Percentiles rank a stretch among this genome's conserved stretches.
Conservation (phyloP, 2,797 vertebrate genomes). For the Sarcoramphus papa region DNA sequence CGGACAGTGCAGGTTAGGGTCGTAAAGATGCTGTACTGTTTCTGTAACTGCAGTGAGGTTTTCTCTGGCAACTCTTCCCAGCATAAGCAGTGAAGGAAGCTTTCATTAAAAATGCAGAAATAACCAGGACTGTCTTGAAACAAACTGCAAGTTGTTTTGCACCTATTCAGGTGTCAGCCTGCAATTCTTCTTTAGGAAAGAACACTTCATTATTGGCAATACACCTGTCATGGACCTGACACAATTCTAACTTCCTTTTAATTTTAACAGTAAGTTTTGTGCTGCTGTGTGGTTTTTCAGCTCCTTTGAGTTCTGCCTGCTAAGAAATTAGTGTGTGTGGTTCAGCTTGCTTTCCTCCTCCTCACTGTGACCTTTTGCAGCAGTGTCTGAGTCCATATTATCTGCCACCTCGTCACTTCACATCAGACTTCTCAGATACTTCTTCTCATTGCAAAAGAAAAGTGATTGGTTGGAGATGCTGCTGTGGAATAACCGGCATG, state of each 20-base stretch:
- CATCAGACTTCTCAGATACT: neutral
- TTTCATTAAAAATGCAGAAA: neutral
- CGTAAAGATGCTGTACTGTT: neutral
- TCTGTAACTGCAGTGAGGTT: neutral
- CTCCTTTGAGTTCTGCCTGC: neutral
- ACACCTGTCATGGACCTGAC: neutral
- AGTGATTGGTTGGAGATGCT: neutral
- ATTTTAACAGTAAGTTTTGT: neutral
- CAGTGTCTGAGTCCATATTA: neutral
- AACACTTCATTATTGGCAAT: neutral
- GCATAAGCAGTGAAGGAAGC: neutral
- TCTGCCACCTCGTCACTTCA: constrained; percentile 1
- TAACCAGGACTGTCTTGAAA: neutral
- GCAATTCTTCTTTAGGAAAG: neutral
- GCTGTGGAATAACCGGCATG: neutral
- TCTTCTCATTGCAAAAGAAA: neutral
- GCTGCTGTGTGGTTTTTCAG: neutral
- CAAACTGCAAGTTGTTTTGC: neutral
- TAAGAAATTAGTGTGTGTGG: neutral
- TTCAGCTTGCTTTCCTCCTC: neutral
- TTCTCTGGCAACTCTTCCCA: neutral
- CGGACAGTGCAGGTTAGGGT: neutral
- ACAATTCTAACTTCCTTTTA: neutral
- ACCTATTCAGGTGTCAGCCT: neutral
- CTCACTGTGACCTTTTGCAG: neutral